Base-by-base conservation (phyloP, 2,113 vertebrate genomes). In the Columbina picui region DNA sequence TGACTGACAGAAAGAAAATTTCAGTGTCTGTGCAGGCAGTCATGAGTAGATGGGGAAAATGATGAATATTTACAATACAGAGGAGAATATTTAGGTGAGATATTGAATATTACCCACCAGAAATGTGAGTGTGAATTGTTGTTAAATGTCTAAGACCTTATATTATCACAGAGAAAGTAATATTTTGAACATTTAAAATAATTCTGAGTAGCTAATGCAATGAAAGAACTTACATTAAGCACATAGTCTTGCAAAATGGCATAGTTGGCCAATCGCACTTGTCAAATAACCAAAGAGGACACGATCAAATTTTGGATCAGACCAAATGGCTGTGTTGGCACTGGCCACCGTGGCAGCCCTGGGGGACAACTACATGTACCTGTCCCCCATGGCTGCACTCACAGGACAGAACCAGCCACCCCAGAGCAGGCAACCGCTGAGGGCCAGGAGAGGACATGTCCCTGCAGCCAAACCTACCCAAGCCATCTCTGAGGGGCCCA, bases 1-100 rank as follows among this genome's bases (percentile, higher is more conserved):
- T 88, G 87, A 88, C 59, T 88, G 90, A 74, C 92, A 86, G 82
- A 74, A 92, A 75, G 89, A 93, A 90, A 87, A 95, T 94, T 75
- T 92, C 76, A 56, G 43, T 80, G 26, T 45, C 82, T 74, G 38
- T 63, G 85, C 52, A 70, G 47, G 80, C 38, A 85, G 59, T 67
- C 83, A 92, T 79, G 41, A 93, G 36, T 65, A 71, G 47, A 92
- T 75, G 76, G 71, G 45, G 30, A 29, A 93, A 94, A 79, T 88
- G 8, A 94, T 67, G 79, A 90, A 88, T 92, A 93, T 94, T 96
- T 95, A 91, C 79, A 77, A 81, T 27, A 49, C 16, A 71, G 84
- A 82, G 32, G 14, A 88, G 73, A 85, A 75, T 84, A 88, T 73
- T 96, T 86, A 50, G 50, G 50, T 65, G 76, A 85, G 41, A 60